Percentiles rank a stretch among this genome's conserved stretches.
These are phyloP conservation scores for Aplodontia rufa DNA, from an alignment of 2,113 vertebrate species.

Conservation along the genomic window DNA sequence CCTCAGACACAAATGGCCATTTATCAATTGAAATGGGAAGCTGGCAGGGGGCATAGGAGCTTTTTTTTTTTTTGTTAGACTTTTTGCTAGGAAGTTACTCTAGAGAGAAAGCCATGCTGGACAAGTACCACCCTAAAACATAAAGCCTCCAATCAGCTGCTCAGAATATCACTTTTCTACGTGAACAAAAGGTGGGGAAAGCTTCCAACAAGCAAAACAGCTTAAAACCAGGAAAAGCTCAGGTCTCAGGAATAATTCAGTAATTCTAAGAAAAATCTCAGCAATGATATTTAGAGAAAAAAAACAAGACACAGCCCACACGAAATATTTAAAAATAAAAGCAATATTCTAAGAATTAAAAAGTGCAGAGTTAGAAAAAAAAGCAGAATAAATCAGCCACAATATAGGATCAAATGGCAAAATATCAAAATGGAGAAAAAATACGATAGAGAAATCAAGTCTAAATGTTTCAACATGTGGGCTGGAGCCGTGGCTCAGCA, in stretches of 20 bases:
- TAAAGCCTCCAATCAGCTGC: neutral
- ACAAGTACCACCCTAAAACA: neutral
- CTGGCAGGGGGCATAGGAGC: no score
- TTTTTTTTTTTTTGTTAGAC: neutral
- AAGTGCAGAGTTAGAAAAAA: neutral
- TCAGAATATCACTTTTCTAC: neutral
- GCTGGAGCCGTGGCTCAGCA: no score
- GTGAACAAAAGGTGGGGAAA: neutral
- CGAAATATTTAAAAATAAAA: neutral
- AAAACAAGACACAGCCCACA: neutral
- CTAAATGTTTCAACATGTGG: neutral
- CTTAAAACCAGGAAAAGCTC: rapidly evolving
- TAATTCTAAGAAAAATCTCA: neutral
- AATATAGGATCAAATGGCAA: neutral
- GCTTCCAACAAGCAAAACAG: neutral
- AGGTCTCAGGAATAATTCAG: neutral
- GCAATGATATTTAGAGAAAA: neutral
- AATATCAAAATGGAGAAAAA: neutral
- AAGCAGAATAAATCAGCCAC: neutral
- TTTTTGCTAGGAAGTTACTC: neutral
- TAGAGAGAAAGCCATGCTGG: neutral
- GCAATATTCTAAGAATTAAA: neutral
- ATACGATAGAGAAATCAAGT: neutral
- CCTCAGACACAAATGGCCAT: neutral
- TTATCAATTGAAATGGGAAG: neutral